Conservation (phyloP, 1,140 invertebrate species). For the Mercenaria mercenaria region DNA sequence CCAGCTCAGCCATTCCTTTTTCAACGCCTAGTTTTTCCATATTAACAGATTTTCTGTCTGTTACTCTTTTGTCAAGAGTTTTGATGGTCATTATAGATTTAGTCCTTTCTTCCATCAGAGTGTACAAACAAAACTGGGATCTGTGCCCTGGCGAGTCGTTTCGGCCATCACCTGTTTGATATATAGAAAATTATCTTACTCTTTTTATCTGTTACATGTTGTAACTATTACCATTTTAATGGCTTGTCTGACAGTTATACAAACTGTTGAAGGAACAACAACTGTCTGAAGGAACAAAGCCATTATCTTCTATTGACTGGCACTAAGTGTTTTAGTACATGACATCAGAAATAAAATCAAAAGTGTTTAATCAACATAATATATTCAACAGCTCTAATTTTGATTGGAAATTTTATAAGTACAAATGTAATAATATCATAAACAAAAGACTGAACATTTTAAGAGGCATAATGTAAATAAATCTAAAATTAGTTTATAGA, state of each 20-base stretch:
- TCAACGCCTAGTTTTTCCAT: slow-evolving; percentile 50
- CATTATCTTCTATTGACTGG: slow-evolving; percentile 26
- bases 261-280: too few species aligned
- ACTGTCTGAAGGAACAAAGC: neutral
- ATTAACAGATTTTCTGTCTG: neutral
- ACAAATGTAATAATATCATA: too few species aligned
- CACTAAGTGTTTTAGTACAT: slow-evolving; percentile 27
- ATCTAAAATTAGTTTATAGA: slow-evolving; percentile 10
- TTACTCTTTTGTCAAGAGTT: slow-evolving; percentile 17
- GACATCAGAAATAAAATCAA: neutral
- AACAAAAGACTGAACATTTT: too few species aligned
- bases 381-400: too few species aligned
- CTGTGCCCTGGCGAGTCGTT: slow-evolving; percentile 26
- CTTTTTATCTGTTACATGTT: neutral
- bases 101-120: slow-evolving; percentile 42
- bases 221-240: slow-evolving; percentile 1
- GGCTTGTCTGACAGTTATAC: too few species aligned
- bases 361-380: too few species aligned
- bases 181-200: neutral
- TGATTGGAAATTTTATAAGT: too few species aligned
- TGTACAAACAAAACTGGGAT: slow-evolving; percentile 50
- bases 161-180: slow-evolving; percentile 23
- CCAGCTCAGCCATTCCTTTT: neutral
- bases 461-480: neutral
- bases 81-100: neutral